These are phyloP conservation scores for Tenthredo scrophulariae DNA, from an alignment of 2,888 invertebrate species.

Conservation along the genomic window DNA sequence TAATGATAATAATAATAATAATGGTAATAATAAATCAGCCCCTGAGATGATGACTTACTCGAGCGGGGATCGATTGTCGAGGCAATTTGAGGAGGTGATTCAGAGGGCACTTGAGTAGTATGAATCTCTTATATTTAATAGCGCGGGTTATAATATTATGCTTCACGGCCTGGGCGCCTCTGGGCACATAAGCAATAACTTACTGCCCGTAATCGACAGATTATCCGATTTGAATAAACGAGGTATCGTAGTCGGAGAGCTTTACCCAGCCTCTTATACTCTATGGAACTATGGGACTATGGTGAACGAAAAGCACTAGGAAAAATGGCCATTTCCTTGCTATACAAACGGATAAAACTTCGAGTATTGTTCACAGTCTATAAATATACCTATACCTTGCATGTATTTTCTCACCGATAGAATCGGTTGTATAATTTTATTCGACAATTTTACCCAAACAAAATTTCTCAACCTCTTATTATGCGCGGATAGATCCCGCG, in stretches of 20 bases:
- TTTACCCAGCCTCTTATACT: background rate
- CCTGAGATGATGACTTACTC: conserved; percentile 48
- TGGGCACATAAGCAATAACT: conserved; percentile 49
- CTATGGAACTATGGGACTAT: background rate
- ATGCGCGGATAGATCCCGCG: too few species aligned
- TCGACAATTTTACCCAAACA: background rate
- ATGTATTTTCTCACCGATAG: background rate
- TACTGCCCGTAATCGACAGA: conserved; percentile 52
- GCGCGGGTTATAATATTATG: conserved; percentile 52
- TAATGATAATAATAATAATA: background rate
- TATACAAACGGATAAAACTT: background rate
- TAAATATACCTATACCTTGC: background rate
- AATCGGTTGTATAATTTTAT: background rate
- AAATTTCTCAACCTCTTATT: background rate
- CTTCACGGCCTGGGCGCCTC: conserved; percentile 41
- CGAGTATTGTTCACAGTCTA: background rate
- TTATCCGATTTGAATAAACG: conserved; percentile 53
- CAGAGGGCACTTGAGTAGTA: conserved; percentile 47
- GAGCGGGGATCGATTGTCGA: conserved; percentile 43
- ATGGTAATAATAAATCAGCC: conserved; percentile 31
- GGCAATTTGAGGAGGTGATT: conserved; percentile 45
- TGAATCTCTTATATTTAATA: conserved; percentile 53
- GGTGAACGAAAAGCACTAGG: background rate
- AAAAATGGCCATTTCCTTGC: background rate
- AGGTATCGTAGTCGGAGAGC: conserved; percentile 30